A percentile compares a stretch with the other conserved stretches of the same genome.
Evolutionary conservation across 2,797 vertebrate genomes (phyloP).

Genomic region (Melanogrammus aeglefinus): DNA sequence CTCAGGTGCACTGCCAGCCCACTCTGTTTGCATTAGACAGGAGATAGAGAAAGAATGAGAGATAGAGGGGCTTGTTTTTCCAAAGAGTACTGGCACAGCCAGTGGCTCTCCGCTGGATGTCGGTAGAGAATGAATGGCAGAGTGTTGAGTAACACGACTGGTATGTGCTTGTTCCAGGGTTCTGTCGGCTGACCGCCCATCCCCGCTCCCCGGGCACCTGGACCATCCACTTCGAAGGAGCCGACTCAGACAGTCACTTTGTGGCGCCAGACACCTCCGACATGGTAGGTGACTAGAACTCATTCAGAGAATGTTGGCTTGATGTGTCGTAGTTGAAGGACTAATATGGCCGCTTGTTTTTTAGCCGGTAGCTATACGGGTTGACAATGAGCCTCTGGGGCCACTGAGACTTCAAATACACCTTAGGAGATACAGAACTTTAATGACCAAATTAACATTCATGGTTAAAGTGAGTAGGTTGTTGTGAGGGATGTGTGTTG

Average conservation of each 20-base stretch:
- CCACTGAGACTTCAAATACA: not conserved
- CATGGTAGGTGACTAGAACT: conserved; percentile 72
- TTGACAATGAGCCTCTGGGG: not conserved
- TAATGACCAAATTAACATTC: not conserved
- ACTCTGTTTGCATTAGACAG: conserved; percentile 17
- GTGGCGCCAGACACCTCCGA: conserved; percentile 80
- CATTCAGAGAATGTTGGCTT: not conserved
- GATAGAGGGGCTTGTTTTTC: not conserved
- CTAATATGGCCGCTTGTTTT: not conserved
- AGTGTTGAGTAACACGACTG: not conserved
- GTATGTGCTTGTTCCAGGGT: conserved; percentile 69
- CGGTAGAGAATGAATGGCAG: not conserved
- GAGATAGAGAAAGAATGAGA: conserved; percentile 5
- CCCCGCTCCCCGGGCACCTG: conserved; percentile 90
- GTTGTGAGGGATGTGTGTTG: not conserved
- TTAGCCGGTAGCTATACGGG: not conserved
- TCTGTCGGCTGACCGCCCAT: conserved; percentile 87
- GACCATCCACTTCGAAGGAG: conserved; percentile 96
- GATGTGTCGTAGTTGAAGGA: not conserved
- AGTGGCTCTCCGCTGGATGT: not conserved
- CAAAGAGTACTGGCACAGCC: not conserved
- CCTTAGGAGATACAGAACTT: not conserved
- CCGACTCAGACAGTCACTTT: conserved; percentile 89
- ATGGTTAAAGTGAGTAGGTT: not conserved
- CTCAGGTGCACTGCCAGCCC: conserved; percentile 10